Percentiles rank a stretch among this genome's conserved stretches.
Evolutionary conservation across 2,888 invertebrate genomes (phyloP).

Genomic region (Dicyrtomina minuta): DNA sequence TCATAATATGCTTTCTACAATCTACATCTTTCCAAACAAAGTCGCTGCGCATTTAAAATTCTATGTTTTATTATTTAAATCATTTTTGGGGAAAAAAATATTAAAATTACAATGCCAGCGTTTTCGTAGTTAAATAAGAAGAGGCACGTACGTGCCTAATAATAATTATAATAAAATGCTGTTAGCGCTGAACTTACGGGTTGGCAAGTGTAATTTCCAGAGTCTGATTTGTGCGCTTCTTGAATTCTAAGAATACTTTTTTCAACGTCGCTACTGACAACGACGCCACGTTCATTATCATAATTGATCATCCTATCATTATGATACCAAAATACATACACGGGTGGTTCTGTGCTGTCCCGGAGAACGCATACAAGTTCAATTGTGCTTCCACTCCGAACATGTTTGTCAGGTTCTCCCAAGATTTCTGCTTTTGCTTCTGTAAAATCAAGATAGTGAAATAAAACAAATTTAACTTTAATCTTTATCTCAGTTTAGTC

Average conservation of each 20-base stretch:
- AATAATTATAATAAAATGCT: no score
- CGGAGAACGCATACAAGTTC: constrained; percentile 78
- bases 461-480: no score
- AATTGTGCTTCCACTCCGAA: constrained; percentile 81
- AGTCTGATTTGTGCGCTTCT: constrained; percentile 64
- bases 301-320: constrained; percentile 83
- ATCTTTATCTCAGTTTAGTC: no score
- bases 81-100: no score
- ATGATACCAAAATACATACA: constrained; percentile 83
- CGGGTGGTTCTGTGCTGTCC: constrained; percentile 80
- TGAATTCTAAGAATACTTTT: constrained; percentile 58
- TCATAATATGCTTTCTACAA: no score
- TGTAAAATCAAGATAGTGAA: constrained; percentile 58
- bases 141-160: no score
- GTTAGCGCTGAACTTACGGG: constrained; percentile 48
- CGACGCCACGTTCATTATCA: constrained; percentile 64
- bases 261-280: constrained; percentile 59
- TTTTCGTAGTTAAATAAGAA: neutral
- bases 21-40: no score
- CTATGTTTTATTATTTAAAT: no score
- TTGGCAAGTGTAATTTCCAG: constrained; percentile 59
- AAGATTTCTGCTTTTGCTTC: constrained; percentile 84
- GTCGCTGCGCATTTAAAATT: no score
- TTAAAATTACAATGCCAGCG: no score
- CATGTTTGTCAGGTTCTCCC: constrained; percentile 80